Conservation (phyloP, 2,888 invertebrate genomes). For the Hirtodrosophila cameraria region DNA sequence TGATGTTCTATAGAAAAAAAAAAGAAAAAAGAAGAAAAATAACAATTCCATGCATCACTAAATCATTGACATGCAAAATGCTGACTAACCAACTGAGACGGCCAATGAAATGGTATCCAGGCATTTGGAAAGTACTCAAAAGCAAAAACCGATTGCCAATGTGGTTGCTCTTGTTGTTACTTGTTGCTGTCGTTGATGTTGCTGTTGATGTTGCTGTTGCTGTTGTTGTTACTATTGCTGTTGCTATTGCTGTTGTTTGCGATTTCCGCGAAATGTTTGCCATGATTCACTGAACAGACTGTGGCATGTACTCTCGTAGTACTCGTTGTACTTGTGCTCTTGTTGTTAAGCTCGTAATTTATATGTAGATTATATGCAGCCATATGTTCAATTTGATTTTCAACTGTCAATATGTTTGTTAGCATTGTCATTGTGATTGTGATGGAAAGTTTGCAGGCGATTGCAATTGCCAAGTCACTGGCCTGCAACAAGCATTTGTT, state of each 20-base stretch:
- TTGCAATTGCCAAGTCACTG: slow-evolving; percentile 32
- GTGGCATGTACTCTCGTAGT: slow-evolving; percentile 46
- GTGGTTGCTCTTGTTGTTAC: slow-evolving; percentile 32
- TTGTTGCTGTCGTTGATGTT: slow-evolving; percentile 7
- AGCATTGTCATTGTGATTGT: slow-evolving; percentile 45
- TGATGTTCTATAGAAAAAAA: too few species aligned
- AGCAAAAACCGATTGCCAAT: slow-evolving; percentile 38
- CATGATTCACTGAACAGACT: slow-evolving; percentile 70
- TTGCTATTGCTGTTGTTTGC: slow-evolving; percentile 20
- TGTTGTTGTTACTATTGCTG: slow-evolving; percentile 11
- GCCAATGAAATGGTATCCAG: slow-evolving; percentile 62
- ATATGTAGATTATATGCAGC: slow-evolving; percentile 64
- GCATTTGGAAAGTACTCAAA: slow-evolving; percentile 64
- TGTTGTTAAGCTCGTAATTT: slow-evolving; percentile 61
- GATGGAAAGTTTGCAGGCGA: slow-evolving; percentile 65
- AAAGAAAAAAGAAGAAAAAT: too few species aligned
- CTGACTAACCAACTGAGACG: slow-evolving; percentile 68
- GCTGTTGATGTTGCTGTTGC: slow-evolving; percentile 23
- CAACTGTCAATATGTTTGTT: slow-evolving; percentile 70
- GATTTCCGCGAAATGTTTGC: slow-evolving; percentile 73
- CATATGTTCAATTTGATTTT: slow-evolving; percentile 69
- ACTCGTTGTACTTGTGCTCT: slow-evolving; percentile 16
- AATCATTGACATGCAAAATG: slow-evolving; percentile 57
- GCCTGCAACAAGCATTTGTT: slow-evolving; percentile 11
- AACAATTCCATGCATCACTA: slow-evolving; percentile 41